Base-by-base conservation (phyloP, 1,140 invertebrate species). In the Trachelipus rathkii region DNA sequence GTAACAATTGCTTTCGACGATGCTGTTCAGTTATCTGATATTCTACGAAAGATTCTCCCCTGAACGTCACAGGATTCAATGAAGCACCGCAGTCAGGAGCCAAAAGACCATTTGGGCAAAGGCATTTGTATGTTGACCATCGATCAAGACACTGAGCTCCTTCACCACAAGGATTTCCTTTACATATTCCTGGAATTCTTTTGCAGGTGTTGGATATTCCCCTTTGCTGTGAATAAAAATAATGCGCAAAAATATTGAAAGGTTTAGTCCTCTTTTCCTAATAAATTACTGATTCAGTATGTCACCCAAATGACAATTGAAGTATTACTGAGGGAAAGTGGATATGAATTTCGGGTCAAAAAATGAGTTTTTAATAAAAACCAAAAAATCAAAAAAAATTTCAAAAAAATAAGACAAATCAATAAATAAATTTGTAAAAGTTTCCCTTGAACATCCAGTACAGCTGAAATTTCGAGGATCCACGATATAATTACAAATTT, bases 1-100 rank as follows among this genome's bases (percentile, higher is more conserved):
- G 92, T 53, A 95, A 83, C 0, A 95, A 85, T 83, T 95, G 93
- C 89, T 95, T 93, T 83, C 95, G 85, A 75, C 90, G 87, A 84
- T 94, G 93, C 83, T 92, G 93, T 82, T 95, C 92, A 0, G 92
- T 92, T 45, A 95, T 90, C 81, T 89, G 87, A 78, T 92, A 95
- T 82, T 93, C 91, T 0, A 97, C 84, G 83, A 89, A 92, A 21
- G 90, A 91, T 77, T 91, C 92, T 70, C 90, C 89, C 77, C 86
- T 89, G 8, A 97, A 86, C 2, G 90, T 92, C 23, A 96, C 89
- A 9, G 95, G 90, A 82, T 92, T 89, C 0, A 96, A 86, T 10
- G 93, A 92, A 78, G 86, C 85, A 13, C 88, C 87, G 83, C 95
- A 98, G 82, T 94, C 91, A 0, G 92, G 90, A 0, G 94, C 92